Conservation (phyloP, 2,888 invertebrate genomes). For the Leptogaster cylindrica region DNA sequence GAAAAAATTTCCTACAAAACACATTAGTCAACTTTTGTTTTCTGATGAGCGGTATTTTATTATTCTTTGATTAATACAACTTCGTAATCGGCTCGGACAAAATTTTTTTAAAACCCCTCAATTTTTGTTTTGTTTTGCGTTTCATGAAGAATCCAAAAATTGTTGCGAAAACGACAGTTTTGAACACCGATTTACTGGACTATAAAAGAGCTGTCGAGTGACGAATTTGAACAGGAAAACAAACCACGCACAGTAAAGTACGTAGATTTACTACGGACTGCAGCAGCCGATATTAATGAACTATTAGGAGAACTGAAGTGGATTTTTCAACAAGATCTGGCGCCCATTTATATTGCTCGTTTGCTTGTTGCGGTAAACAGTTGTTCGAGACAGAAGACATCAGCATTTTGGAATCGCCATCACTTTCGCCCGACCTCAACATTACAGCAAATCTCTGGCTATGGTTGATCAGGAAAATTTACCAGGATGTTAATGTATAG, state of each 20-base stretch:
- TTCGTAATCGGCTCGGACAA: not conserved
- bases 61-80: not conserved
- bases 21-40: no score
- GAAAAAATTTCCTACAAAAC: no score
- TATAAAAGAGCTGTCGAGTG: not conserved
- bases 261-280: not conserved
- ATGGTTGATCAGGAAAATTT: no score
- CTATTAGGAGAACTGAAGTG: not conserved
- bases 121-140: no score
- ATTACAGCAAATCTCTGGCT: no score
- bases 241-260: not conserved
- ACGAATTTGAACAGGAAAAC: not conserved
- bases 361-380: not conserved
- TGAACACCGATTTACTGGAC: no score
- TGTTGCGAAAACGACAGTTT: no score
- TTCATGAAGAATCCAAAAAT: no score
- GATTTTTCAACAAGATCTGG: not conserved
- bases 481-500: no score
- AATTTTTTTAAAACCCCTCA: not conserved
- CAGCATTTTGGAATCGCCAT: not conserved
- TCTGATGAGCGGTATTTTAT: no score
- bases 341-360: not conserved
- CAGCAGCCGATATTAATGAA: not conserved
- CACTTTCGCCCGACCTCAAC: not conserved
- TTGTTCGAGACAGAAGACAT: not conserved